Evolutionary conservation across 1,140 invertebrate species (phyloP), one percentile per base, ranked within the genome.

Genomic region (Euwallacea similis): DNA sequence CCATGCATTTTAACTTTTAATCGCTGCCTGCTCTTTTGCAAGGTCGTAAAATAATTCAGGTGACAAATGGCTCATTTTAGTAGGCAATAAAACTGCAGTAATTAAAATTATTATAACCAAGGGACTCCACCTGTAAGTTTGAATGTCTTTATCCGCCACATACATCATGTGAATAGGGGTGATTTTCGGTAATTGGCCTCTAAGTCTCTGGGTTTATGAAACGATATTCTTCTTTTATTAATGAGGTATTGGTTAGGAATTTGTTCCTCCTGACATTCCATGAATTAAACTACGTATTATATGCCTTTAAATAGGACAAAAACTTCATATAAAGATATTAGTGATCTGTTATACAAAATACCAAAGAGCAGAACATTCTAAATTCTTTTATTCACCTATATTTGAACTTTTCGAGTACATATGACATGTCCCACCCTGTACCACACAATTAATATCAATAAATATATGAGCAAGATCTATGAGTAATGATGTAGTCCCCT

Each of bases 101-200:
- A 71, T 71, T 71, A 71, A 71, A 71, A 71, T 71, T 71, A 71
- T 71, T 71, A 71, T 71, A 71, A 71, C 69, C 69, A 66, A 53
- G 69, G 63, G 69, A 71, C 63, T 71, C 61, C 44, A 61, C 64
- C 63, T 71, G 69, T 62, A 66, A 71, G 62, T 71, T 71, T 66
- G 50, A 64, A 71, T 64, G 69, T 71, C 63, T 71, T 66, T 71
- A 71, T 65, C 69, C 69, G 69, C 62, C 69, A 55, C 69, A 64
- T 71, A 64, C 56, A 71, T 71, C 69, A 71, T 71, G 50, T 21
- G 46, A 71, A 71, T 42, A 53, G 43, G 53, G 61, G 58, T 61
- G 59, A 70, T 63, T 70, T 70, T 33, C 42, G 68, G 47, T 70
- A 71, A 66, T 71, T 71, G 69, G 42, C 56, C 55, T 63, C 66